Conservation (phyloP, 2,113 vertebrate genomes). For the Ploceus nigricollis region DNA sequence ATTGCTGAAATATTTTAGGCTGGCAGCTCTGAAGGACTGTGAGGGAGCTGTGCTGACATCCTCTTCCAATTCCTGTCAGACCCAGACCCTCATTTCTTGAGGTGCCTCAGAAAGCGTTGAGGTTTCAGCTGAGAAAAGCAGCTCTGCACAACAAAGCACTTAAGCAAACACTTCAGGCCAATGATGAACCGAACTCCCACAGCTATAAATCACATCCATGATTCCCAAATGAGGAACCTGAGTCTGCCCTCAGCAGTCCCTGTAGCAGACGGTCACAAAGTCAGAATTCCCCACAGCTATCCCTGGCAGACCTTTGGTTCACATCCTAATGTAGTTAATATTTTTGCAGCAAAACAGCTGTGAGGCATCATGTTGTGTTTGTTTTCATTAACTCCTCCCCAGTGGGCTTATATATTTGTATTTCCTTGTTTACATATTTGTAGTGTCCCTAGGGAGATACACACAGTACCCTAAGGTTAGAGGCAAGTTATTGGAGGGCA, state of each 20-base stretch:
- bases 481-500: neutral
- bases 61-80: neutral
- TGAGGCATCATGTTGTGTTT: neutral
- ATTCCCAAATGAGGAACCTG: neutral
- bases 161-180: neutral
- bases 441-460: neutral
- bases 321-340: neutral
- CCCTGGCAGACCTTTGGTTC: neutral
- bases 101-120: neutral
- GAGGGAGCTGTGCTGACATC: neutral
- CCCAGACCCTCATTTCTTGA: neutral
- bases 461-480: neutral
- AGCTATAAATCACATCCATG: neutral
- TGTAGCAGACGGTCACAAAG: neutral
- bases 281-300: neutral
- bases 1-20: neutral
- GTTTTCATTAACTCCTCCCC: slow-evolving; percentile 31
- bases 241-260: neutral
- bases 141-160: neutral
- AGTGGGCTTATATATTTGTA: neutral
- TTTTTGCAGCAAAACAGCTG: neutral
- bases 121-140: neutral
- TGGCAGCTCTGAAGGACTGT: neutral
- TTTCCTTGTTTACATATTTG: slow-evolving; percentile 21
- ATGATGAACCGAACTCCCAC: neutral